Evolutionary conservation across 2,113 vertebrate species (phyloP).

Genomic region (Mesitornis unicolor): DNA sequence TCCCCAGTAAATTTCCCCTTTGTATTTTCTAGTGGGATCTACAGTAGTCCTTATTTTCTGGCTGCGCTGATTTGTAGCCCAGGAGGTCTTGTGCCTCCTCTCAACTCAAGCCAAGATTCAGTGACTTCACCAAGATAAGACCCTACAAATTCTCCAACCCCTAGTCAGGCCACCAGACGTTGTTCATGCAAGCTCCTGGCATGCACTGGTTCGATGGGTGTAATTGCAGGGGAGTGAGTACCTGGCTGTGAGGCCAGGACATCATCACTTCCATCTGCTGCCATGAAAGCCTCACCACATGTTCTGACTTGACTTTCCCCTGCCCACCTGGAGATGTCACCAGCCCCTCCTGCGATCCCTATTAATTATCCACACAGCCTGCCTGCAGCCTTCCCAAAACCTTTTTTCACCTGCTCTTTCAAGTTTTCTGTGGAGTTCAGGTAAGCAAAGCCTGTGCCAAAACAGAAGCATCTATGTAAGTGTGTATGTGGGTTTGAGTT

Average conservation of each 20-base stretch:
- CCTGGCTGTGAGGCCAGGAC: not conserved
- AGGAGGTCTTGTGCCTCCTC: not conserved
- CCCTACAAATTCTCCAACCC: not conserved
- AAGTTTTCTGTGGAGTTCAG: not conserved
- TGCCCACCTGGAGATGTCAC: constrained; percentile 26
- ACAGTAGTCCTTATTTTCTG: not conserved
- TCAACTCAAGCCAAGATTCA: not conserved
- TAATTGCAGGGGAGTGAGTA: not conserved
- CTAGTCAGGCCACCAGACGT: not conserved
- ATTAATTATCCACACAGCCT: constrained; percentile 20
- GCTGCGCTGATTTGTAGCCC: not conserved
- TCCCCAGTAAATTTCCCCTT: not conserved
- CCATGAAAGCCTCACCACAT: not conserved
- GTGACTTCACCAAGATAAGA: not conserved
- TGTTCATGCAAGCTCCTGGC: not conserved
- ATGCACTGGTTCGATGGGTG: not conserved
- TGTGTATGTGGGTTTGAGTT: not conserved
- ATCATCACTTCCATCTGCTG: not conserved
- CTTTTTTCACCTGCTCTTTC: constrained; percentile 6
- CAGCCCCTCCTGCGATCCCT: not conserved
- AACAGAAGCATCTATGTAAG: not conserved
- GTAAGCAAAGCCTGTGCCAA: not conserved
- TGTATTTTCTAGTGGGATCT: fast-evolving
- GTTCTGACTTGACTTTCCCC: constrained; percentile 16
- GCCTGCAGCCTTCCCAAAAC: constrained; percentile 35